These are phyloP conservation scores for Drosophila burlai DNA, from an alignment of 1,140 invertebrate genomes.

Conservation along the genomic window DNA sequence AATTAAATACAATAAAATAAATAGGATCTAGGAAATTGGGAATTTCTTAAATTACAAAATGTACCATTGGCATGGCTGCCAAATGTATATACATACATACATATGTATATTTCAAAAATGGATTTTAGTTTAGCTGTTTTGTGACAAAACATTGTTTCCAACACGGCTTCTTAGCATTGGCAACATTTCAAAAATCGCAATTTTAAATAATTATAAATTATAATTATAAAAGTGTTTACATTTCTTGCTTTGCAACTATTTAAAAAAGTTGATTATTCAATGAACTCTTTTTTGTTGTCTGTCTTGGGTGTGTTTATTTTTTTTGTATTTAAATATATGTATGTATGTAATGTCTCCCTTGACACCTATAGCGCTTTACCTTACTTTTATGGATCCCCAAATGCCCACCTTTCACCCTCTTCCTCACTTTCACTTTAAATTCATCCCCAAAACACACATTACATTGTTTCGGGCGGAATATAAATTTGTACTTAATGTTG, in stretches of 20 bases:
- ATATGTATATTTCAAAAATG: no score
- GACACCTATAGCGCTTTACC: conserved; percentile 8
- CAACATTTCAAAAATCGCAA: background rate
- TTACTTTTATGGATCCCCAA: conserved; percentile 26
- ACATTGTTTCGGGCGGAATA: background rate
- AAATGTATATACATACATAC: background rate
- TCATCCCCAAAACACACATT: conserved; percentile 31
- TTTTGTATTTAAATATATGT: conserved; percentile 1
- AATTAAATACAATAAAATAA: background rate
- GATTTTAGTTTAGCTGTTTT: background rate
- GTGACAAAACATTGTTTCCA: conserved; percentile 1
- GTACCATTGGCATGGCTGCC: background rate
- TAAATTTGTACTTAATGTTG: conserved; percentile 2
- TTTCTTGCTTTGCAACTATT: background rate
- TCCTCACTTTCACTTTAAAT: background rate
- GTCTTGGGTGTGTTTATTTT: background rate
- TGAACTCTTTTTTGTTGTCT: background rate
- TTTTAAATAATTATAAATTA: background rate
- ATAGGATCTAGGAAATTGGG: rapidly evolving
- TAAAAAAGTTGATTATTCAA: background rate
- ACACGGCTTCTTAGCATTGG: background rate
- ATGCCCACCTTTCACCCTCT: conserved; percentile 7
- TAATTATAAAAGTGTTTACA: background rate
- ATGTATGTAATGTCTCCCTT: conserved; percentile 13
- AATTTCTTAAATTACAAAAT: background rate